Base-by-base conservation (phyloP, 2,797 vertebrate species). In the Oophaga sylvatica region DNA sequence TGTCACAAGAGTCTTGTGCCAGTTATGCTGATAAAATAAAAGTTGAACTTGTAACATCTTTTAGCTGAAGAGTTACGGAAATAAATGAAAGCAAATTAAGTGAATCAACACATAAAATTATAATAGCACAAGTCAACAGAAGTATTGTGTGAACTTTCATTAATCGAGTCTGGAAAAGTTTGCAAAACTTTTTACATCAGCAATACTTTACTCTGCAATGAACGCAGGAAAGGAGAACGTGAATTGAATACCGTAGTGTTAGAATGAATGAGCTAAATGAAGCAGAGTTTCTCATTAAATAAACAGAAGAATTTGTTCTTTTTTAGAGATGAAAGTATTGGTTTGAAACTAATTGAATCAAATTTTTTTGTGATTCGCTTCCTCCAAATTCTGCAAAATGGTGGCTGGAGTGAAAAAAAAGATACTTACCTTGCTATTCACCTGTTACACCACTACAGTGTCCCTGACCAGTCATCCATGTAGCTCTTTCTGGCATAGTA, bases 1-100 rank as follows among this genome's bases (percentile, higher is more conserved):
- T 59, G 60, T 45, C 88, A 83, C 88, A 31, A 77, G 88, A 89
- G 84, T 57, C 80, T 83, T 83, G 80, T 86, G 63, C 88, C 63
- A 89, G 63, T 86, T 86, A 76, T 70, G 73, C 62, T 86, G 73
- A 82, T 86, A 86, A 86, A 81, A 73, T 78, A 76, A 53, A 84
- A 85, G 59, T 63, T 45, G 56, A 81, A 87, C 62, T 75, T 87
- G 59, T 45, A 86, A 71, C 59, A 29, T 85, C 59, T 65, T 77
- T 85, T 85, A 56, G 65, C 71, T 77, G n/a, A 56, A 78, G n/a
- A 26, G 53, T 56, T 15, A 41, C 10, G 56, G 59, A 63, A 77
- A 19, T 85, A 76, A 85, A 76, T 53, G 83, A 85, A 85, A 85
- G 73, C 59, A 77, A 75, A 85, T 77, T 63, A 83, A 71, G 59